A percentile compares a stretch with the other conserved stretches of the same genome.
phyloP scores from a whole-genome alignment of 2,888 invertebrate genomes.

The Pristionchus entomophagus region DNA sequence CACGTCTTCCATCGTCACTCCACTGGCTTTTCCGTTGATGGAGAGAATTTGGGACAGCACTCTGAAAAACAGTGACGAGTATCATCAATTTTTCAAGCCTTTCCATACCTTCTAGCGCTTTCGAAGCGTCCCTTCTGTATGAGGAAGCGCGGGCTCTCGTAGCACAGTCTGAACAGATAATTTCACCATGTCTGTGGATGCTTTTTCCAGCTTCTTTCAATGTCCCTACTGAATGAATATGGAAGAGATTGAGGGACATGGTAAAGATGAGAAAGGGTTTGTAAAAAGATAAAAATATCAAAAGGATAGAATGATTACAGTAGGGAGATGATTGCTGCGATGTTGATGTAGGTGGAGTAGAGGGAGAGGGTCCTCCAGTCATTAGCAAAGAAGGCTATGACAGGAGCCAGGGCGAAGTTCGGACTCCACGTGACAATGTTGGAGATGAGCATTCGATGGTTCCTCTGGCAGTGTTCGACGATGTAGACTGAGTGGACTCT shows the following conservation, averaged over 20 bases:
- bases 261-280: no score
- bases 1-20: background rate
- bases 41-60: background rate
- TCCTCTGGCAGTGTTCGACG: conserved; percentile 70
- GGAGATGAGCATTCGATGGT: conserved; percentile 67
- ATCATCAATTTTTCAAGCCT: background rate
- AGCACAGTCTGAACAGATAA: background rate
- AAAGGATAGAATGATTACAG: no score
- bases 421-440: conserved; percentile 66
- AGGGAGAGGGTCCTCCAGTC: conserved; percentile 39
- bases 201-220: background rate
- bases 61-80: background rate
- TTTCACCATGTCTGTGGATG: background rate
- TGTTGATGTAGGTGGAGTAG: conserved; percentile 11
- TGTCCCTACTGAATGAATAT: no score
- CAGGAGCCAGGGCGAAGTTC: conserved; percentile 64
- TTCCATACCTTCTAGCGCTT: conserved; percentile 56
- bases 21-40: background rate
- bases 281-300: no score
- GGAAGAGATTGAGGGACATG: no score
- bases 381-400: conserved; percentile 56
- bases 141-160: conserved; percentile 62
- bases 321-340: background rate
- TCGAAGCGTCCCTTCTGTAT: conserved; percentile 64
- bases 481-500: conserved; percentile 63